Conservation (phyloP, 30 jellyfish, hydroid and myxozoan genomes). For the Chrysaora quinquecirrha region DNA sequence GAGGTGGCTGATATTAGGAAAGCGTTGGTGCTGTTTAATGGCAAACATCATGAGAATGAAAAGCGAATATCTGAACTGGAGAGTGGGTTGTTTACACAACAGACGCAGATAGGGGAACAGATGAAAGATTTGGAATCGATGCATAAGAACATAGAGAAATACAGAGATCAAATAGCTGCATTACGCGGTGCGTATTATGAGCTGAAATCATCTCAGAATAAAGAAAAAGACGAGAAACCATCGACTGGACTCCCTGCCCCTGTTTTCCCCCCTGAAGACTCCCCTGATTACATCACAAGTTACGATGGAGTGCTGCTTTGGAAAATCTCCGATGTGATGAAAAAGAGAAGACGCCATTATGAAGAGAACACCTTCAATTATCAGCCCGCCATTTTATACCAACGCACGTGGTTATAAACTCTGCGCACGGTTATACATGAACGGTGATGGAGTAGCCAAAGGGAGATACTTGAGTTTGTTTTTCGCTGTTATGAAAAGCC, state of each 20-base stretch:
- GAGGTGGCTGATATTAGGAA: background rate
- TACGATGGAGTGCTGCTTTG: slow-evolving; percentile 49
- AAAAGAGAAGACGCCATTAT: slow-evolving; percentile 46
- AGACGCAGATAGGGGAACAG: slow-evolving; percentile 33
- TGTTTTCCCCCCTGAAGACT: slow-evolving; percentile 16
- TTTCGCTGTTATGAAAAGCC: slow-evolving; percentile 55
- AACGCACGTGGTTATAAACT: slow-evolving; percentile 10
- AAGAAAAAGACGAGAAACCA: slow-evolving; percentile 1
- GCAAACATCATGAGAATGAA: background rate
- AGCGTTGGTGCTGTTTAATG: background rate
- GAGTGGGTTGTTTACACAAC: background rate
- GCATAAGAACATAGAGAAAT: background rate
- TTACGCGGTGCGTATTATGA: slow-evolving; percentile 28
- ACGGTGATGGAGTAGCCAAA: slow-evolving; percentile 55
- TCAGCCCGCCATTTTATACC: slow-evolving; percentile 56
- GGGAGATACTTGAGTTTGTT: slow-evolving; percentile 37
- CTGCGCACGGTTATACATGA: slow-evolving; percentile 11
- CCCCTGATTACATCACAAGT: slow-evolving; percentile 19
- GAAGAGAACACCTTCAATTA: slow-evolving; percentile 24
- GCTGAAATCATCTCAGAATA: slow-evolving; percentile 7
- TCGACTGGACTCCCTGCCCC: slow-evolving; percentile 22
- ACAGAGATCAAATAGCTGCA: slow-evolving; percentile 27
- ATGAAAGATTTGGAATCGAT: background rate
- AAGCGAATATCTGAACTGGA: slow-evolving; percentile 2
- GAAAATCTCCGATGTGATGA: slow-evolving; percentile 22